Conservation (phyloP, 2,888 invertebrate genomes). For the Unio pictorum region DNA sequence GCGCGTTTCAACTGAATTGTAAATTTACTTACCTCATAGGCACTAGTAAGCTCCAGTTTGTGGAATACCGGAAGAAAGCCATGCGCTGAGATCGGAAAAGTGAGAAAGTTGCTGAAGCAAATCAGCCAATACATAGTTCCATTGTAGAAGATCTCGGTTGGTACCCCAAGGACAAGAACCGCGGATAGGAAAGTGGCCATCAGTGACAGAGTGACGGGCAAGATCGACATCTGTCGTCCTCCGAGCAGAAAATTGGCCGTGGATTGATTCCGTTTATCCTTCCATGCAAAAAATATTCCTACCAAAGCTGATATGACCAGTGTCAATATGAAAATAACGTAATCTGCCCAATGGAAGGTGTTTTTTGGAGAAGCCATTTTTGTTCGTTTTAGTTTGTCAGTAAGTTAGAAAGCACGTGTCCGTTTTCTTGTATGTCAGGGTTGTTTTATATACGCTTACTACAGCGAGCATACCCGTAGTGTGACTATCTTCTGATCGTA, state of each 20-base stretch:
- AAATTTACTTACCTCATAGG: constrained; percentile 54
- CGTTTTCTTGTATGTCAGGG: no score
- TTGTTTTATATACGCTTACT: no score
- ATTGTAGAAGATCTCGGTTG: constrained; percentile 53
- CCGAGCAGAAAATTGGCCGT: constrained; percentile 57
- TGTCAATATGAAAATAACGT: constrained; percentile 50
- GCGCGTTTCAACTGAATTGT: no score
- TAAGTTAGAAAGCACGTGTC: no score
- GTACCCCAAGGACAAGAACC: constrained; percentile 57
- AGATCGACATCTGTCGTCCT: constrained; percentile 51
- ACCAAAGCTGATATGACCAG: constrained; percentile 50
- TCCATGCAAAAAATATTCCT: constrained; percentile 51
- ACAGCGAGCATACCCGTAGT: no score
- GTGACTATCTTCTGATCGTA: no score
- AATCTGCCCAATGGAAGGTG: constrained; percentile 58
- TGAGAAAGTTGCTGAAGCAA: constrained; percentile 81
- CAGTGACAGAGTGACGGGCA: constrained; percentile 56
- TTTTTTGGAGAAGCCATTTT: neutral
- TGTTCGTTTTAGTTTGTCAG: no score
- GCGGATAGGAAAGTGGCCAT: constrained; percentile 61
- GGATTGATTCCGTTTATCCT: constrained; percentile 39
- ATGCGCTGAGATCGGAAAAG: constrained; percentile 76
- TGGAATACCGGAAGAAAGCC: constrained; percentile 63
- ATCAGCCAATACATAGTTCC: constrained; percentile 79
- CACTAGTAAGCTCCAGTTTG: constrained; percentile 56